Evolutionary conservation across 2,888 invertebrate genomes (phyloP), one percentile per base, ranked within the genome.

Genomic region (Andrena praecox): DNA sequence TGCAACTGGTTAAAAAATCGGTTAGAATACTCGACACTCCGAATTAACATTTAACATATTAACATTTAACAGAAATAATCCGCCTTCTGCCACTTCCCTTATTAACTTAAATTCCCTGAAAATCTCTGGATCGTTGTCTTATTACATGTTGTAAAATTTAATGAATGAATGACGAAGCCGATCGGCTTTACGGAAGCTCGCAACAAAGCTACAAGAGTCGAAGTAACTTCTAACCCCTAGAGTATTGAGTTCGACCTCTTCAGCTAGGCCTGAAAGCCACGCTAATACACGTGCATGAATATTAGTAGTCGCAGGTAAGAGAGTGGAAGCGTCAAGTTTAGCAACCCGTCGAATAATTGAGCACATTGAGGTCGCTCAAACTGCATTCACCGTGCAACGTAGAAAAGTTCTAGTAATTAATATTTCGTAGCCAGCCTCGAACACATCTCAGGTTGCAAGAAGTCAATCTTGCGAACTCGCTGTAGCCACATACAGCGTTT

Each of bases 191-290:
- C 50, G 4, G 27, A 35, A 50, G 33, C 54, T 76, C 31, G 20
- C 42, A 54, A 52, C 35, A 27, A 69, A 62, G 33, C 33, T 63
- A 20, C 62, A 54, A 42, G 64, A 70, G 63, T 56, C 29, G 24
- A 50, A 69, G 73, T 63, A 73, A 56, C 62, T 73, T 52, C 62
- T 68, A 73, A 73, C 52, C 73, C 63, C 68, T 52, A 0, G 68
- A 68, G 56, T 72, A 68, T 68, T 48, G 48, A 48, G 56, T 31
- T 77, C 54, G 59, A 64, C 64, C 64, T 29, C 56, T 70, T 64
- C 70, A 52, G 42, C 54, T 10, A 63, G 64, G 54, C 31, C 59
- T 56, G 60, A 24, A 56, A 59, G 33, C 24, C 52, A 54, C 52
- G 50, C 27, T 27, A 33, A 33, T 77, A 64, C 70, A 54, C 20